Evolutionary conservation across 2,888 invertebrate species (phyloP).

Genomic region (Drosophila formosana): DNA sequence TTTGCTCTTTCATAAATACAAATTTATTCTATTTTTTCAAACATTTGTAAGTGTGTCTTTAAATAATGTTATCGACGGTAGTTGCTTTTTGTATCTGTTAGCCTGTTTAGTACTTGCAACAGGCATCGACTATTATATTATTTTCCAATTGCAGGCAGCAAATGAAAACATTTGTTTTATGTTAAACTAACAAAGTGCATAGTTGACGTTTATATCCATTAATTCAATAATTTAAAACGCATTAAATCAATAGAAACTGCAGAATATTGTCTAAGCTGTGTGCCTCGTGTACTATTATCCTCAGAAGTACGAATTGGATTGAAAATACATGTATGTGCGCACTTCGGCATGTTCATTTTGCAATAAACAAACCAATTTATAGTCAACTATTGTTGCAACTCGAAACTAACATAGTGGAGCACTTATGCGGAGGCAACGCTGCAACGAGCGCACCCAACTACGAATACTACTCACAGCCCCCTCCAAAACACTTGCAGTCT

Average conservation of each 20-base stretch:
- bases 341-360: slow-evolving; percentile 32
- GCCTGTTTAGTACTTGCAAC: no score
- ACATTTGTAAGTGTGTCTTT: no score
- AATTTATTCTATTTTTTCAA: no score
- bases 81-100: no score
- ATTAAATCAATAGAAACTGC: slow-evolving; percentile 1
- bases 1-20: no score
- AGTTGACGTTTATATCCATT: not conserved
- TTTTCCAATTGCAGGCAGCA: no score
- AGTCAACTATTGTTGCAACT: slow-evolving; percentile 43
- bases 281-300: not conserved
- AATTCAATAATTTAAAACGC: not conserved
- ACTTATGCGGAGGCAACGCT: slow-evolving; percentile 36
- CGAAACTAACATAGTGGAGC: slow-evolving; percentile 39
- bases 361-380: slow-evolving; percentile 59
- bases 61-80: no score
- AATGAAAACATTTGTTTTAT: not conserved
- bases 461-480: not conserved
- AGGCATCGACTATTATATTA: no score
- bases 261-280: not conserved
- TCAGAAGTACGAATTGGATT: not conserved
- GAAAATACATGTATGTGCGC: not conserved
- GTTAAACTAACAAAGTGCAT: not conserved
- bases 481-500: slow-evolving; percentile 40
- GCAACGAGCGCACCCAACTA: slow-evolving; percentile 2